Evolutionary conservation across 2,797 vertebrate species (phyloP).

Genomic region (Harpagifer antarcticus): DNA sequence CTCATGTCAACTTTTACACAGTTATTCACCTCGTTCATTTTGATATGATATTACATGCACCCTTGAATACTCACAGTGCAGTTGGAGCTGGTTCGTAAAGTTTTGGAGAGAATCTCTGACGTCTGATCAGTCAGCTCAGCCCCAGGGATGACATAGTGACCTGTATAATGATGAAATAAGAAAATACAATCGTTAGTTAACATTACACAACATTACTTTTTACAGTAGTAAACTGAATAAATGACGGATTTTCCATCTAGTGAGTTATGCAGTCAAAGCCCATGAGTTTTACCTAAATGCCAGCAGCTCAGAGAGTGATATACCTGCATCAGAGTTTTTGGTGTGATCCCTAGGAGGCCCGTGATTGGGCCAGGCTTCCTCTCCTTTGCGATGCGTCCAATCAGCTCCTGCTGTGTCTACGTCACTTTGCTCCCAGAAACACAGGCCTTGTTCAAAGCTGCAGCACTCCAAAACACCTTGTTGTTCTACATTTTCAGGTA

Average conservation of each 20-base stretch:
- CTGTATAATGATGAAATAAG: slow-evolving; percentile 54
- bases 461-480: slow-evolving; percentile 74
- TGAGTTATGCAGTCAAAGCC: neutral
- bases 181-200: neutral
- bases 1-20: neutral
- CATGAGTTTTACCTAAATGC: neutral
- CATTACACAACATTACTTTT: neutral
- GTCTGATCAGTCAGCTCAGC: slow-evolving; percentile 48
- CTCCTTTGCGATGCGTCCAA: slow-evolving; percentile 72
- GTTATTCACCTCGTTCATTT: neutral
- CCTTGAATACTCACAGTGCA: slow-evolving; percentile 78
- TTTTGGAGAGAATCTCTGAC: slow-evolving; percentile 81
- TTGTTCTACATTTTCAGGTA: slow-evolving; percentile 52
- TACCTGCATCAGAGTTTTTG: slow-evolving; percentile 82
- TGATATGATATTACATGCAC: neutral
- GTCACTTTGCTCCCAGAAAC: slow-evolving; percentile 76
- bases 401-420: slow-evolving; percentile 58
- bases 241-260: neutral
- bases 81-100: slow-evolving; percentile 76
- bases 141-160: slow-evolving; percentile 79
- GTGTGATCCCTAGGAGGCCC: slow-evolving; percentile 85
- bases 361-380: slow-evolving; percentile 64
- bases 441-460: slow-evolving; percentile 83
- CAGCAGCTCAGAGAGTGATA: neutral
- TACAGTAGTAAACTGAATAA: neutral